Percentiles rank a stretch among this genome's conserved stretches.
phyloP scores from a whole-genome alignment of 2,113 vertebrate genomes.

The Stomatorhinus ivindoensis region DNA sequence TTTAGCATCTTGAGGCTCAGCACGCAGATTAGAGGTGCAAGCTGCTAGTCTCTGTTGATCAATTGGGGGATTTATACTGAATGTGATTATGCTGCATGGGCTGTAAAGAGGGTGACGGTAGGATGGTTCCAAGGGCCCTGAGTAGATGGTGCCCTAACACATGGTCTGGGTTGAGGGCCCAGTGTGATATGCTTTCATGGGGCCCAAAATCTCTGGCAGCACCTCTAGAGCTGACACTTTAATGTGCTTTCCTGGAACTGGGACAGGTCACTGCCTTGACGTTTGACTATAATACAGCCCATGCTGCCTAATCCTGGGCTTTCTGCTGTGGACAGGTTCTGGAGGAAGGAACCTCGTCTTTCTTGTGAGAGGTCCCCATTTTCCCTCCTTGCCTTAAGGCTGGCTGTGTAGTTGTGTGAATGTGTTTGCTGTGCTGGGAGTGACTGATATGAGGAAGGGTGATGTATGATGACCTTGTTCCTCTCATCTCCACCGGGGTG shows the following conservation, averaged over 20 bases:
- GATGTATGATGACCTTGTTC: neutral
- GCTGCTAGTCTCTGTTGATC: neutral
- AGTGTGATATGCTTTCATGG: neutral
- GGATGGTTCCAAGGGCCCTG: neutral
- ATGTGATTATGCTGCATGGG: neutral
- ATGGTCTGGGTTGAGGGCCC: neutral
- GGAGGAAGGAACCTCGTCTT: constrained; percentile 29
- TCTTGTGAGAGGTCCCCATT: neutral
- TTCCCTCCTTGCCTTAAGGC: neutral
- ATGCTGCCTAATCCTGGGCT: constrained; percentile 44
- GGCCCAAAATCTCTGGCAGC: neutral
- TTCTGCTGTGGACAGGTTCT: constrained; percentile 34
- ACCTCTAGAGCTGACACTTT: neutral
- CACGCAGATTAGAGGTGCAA: neutral
- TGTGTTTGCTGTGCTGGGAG: neutral
- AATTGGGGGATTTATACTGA: neutral
- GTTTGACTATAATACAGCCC: constrained; percentile 62
- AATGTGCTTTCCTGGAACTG: constrained; percentile 29
- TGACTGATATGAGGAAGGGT: neutral
- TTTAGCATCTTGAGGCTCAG: neutral
- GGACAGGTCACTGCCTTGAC: constrained; percentile 37
- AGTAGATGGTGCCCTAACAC: neutral
- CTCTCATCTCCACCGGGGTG: constrained; percentile 1
- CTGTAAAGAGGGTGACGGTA: neutral
- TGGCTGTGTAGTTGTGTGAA: neutral